Evolutionary conservation across 2,888 invertebrate genomes (phyloP), one percentile per base, ranked within the genome.

Genomic region (Lamellibrachia satsuma): DNA sequence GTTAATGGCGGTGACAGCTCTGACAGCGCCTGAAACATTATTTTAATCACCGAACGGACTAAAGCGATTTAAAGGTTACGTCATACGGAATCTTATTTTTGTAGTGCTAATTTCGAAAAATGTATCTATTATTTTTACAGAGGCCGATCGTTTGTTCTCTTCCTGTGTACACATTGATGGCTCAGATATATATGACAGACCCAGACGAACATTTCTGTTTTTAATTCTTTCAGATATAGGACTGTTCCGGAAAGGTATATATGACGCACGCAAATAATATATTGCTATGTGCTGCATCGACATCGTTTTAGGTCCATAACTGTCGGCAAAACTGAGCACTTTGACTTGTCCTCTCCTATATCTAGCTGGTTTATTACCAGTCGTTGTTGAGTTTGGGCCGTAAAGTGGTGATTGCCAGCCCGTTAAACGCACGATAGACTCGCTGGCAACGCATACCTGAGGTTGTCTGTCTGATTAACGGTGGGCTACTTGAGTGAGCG

Each of bases 311-410:
- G 15, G 75, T 22, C 11, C 75, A 75, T 22, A 3, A 22, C 75
- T 75, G 15, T 75, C 75, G n/a, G n/a, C 75, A 75, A 75, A 75
- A 75, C 75, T 3, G 75, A 75, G 1, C n/a, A 75, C 75, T 75
- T 75, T 75, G 75, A 75, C 75, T 75, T 75, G 15, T 22, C n/a
- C 75, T 75, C 75, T 75, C 75, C 75, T 60, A 75, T 75, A 75
- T 75, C 75, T 75, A 75, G 39, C 75, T 75, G 22, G 15, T 75
- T 22, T 75, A 75, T 75, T 75, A 75, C 75, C 22, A 22, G 75
- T 75, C 75, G 75, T 75, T n/a, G 75, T 15, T 22, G 75, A 75
- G n/a, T 75, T 3, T 75, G 75, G 75, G 75, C 75, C 75, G 75
- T 75, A 75, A 22, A 15, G 75, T 22, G 75, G 75, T 75, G 75